phyloP scores from a whole-genome alignment of 2,888 invertebrate genomes.

The Lysandra bellargus region DNA sequence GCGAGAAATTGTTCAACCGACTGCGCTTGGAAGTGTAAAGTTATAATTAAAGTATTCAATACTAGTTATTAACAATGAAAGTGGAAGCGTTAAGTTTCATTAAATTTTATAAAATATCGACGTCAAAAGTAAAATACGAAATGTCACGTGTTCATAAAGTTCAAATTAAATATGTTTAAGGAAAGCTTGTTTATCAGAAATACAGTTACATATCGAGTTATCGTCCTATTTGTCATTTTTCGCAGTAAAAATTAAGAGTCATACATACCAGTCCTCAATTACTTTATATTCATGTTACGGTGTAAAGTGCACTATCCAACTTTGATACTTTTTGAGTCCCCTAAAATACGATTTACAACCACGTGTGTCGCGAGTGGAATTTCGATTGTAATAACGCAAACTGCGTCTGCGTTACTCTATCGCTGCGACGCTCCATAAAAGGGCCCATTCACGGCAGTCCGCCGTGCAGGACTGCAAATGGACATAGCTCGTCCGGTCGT shows the following conservation, averaged over 20 bases:
- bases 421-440: neutral
- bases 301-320: neutral
- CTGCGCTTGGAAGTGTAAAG: slow-evolving; percentile 30
- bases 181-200: neutral
- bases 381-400: neutral
- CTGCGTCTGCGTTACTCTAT: neutral
- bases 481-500: no score
- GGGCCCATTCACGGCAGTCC: no score
- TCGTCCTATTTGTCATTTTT: slow-evolving; percentile 12
- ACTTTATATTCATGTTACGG: neutral
- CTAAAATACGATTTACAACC: neutral
- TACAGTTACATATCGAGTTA: slow-evolving; percentile 8
- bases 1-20: slow-evolving; percentile 42
- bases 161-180: neutral
- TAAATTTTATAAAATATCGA: neutral
- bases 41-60: slow-evolving; percentile 21
- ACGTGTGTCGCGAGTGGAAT: neutral
- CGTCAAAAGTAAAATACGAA: neutral
- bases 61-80: neutral
- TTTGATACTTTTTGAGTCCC: neutral
- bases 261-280: neutral
- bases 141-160: neutral
- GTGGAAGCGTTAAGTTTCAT: neutral
- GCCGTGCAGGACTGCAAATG: no score
- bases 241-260: neutral